A percentile compares a stretch with the other conserved stretches of the same genome.
Conservation (phyloP, 2,797 vertebrate species). For the Zenarchopterus dispar region DNA sequence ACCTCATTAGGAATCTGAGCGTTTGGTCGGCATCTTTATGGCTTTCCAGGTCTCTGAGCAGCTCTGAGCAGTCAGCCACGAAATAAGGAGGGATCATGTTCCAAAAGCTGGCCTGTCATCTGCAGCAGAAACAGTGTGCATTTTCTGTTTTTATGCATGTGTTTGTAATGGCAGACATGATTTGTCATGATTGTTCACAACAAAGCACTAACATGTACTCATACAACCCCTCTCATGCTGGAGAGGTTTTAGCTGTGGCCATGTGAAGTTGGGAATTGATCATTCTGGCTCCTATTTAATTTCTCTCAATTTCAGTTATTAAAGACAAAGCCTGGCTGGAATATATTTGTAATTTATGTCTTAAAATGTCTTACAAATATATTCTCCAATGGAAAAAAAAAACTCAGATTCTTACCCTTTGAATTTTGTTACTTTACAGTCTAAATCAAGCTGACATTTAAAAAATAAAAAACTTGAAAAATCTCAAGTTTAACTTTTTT, state of each 20-base stretch:
- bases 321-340: not conserved
- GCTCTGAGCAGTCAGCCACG: conserved; percentile 50
- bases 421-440: no score
- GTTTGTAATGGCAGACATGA: not conserved
- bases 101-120: conserved; percentile 37
- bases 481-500: no score
- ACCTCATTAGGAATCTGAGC: conserved; percentile 57
- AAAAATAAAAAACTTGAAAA: no score
- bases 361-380: no score
- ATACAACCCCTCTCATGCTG: not conserved
- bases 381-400: no score
- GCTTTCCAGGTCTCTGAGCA: conserved; percentile 32
- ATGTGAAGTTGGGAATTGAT: not conserved
- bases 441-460: no score
- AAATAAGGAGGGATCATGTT: conserved; percentile 49
- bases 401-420: no score
- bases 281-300: not conserved
- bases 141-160: not conserved
- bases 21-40: conserved; percentile 63
- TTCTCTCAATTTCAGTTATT: not conserved
- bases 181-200: conserved; percentile 4
- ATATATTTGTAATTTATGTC: no score
- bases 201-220: not conserved
- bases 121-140: conserved; percentile 13
- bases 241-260: not conserved